These are phyloP conservation scores for Callosobruchus maculatus DNA, from an alignment of 2,888 invertebrate species.

Conservation along the genomic window DNA sequence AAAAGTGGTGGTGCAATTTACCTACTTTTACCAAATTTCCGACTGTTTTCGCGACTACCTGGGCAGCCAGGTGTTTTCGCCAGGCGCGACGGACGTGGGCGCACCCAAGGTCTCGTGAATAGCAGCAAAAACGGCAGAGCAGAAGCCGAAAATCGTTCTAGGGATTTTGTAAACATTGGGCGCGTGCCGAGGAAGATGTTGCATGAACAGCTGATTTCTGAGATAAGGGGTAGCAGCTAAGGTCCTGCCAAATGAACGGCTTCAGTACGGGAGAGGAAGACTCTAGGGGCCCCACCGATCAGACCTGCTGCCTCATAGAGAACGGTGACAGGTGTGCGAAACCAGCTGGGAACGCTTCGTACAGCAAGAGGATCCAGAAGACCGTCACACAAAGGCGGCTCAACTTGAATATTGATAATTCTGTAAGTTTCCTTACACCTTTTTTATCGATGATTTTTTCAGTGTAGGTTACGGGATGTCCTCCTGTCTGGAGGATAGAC, in stretches of 20 bases:
- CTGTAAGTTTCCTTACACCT: constrained; percentile 60
- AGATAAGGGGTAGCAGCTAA: constrained; percentile 15
- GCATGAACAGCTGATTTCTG: constrained; percentile 19
- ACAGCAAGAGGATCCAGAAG: constrained; percentile 95
- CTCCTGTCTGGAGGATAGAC: too few species aligned
- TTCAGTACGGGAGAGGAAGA: constrained; percentile 90
- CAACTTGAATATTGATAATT: constrained; percentile 80
- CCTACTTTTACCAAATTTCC: too few species aligned
- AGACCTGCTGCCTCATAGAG: constrained; percentile 89
- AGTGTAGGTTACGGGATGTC: too few species aligned
- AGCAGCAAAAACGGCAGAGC: background rate
- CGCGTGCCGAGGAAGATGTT: background rate
- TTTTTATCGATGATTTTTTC: background rate
- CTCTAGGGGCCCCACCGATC: constrained; percentile 82
- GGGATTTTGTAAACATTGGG: background rate
- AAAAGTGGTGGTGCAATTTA: too few species aligned
- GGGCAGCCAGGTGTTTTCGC: too few species aligned
- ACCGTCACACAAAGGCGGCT: constrained; percentile 88
- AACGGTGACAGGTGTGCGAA: constrained; percentile 83
- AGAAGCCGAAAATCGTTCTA: background rate
- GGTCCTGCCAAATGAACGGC: constrained; percentile 64
- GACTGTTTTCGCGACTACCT: too few species aligned
- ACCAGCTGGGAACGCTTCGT: constrained; percentile 90
- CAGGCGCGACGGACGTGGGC: background rate
- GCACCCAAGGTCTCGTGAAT: background rate